A percentile compares a stretch with the other conserved stretches of the same genome.
Conservation (phyloP, 2,888 invertebrate species). For the Nemapogon koenigi region DNA sequence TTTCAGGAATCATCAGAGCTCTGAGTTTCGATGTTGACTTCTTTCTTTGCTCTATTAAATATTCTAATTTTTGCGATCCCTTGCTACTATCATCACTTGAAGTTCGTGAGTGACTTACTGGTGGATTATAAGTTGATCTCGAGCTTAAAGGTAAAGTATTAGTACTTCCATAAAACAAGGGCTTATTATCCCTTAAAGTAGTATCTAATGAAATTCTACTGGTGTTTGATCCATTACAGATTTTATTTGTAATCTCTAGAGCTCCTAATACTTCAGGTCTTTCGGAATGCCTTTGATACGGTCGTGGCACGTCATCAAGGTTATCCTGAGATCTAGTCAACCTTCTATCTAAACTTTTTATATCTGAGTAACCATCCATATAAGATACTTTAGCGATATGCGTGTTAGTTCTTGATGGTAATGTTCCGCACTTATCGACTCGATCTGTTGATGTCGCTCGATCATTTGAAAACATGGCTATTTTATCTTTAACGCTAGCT, state of each 20-base stretch:
- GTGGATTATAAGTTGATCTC: constrained; percentile 27
- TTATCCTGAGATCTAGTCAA: constrained; percentile 57
- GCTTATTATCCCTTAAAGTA: constrained; percentile 32
- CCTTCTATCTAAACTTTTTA: constrained; percentile 46
- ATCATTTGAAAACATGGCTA: constrained; percentile 81
- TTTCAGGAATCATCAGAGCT: constrained; percentile 88
- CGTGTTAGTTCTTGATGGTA: constrained; percentile 33
- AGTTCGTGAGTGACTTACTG: constrained; percentile 46
- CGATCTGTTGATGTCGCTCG: constrained; percentile 41
- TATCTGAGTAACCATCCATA: constrained; percentile 35
- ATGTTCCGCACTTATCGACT: constrained; percentile 48
- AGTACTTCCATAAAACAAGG: constrained; percentile 54
- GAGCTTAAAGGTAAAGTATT: constrained; percentile 36
- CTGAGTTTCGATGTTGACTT: constrained; percentile 84
- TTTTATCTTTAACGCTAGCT: constrained; percentile 84
- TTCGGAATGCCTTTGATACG: constrained; percentile 39
- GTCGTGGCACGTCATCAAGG: constrained; percentile 55
- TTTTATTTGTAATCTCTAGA: constrained; percentile 29
- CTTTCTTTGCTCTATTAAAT: constrained; percentile 80
- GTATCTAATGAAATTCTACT: constrained; percentile 24
- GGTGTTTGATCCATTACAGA: constrained; percentile 22
- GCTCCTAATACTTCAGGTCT: constrained; percentile 62
- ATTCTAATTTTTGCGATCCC: constrained; percentile 69
- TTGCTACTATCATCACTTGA: constrained; percentile 47
- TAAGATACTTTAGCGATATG: constrained; percentile 18